Evolutionary conservation across 2,113 vertebrate species (phyloP).

Genomic region (Scopus umbretta): DNA sequence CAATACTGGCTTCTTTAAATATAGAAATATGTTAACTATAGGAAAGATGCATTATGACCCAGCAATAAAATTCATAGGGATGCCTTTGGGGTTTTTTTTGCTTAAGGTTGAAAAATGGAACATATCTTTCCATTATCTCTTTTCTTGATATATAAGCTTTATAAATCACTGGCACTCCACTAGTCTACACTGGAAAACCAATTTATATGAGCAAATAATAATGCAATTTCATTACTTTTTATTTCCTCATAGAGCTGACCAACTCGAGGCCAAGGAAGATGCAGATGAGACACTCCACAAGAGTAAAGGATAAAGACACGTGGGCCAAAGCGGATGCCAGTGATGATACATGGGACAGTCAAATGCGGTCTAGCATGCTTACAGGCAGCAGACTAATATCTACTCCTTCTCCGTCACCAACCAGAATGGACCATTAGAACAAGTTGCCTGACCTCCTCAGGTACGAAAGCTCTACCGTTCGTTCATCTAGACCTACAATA

Average conservation of each 20-base stretch:
- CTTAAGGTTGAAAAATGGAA: neutral
- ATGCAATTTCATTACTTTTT: neutral
- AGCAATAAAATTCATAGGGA: neutral
- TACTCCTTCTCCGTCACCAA: neutral
- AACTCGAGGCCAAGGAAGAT: neutral
- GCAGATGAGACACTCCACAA: neutral
- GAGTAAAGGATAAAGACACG: neutral
- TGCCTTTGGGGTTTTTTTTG: neutral
- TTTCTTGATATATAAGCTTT: neutral
- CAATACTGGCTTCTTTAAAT: neutral
- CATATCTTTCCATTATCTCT: neutral
- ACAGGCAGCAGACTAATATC: neutral
- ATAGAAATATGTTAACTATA: neutral
- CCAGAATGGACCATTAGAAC: neutral
- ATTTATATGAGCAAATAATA: conserved; percentile 14
- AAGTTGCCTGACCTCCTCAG: neutral
- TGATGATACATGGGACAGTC: neutral
- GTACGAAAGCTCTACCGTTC: neutral
- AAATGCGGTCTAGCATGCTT: neutral
- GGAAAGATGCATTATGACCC: neutral
- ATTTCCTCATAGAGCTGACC: neutral
- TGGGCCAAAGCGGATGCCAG: neutral
- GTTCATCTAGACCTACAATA: neutral
- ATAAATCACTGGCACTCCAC: neutral
- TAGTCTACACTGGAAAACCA: neutral